Evolutionary conservation across 2,797 vertebrate genomes (phyloP), one percentile per base, ranked within the genome.

Genomic region (Phrynocephalus forsythii): DNA sequence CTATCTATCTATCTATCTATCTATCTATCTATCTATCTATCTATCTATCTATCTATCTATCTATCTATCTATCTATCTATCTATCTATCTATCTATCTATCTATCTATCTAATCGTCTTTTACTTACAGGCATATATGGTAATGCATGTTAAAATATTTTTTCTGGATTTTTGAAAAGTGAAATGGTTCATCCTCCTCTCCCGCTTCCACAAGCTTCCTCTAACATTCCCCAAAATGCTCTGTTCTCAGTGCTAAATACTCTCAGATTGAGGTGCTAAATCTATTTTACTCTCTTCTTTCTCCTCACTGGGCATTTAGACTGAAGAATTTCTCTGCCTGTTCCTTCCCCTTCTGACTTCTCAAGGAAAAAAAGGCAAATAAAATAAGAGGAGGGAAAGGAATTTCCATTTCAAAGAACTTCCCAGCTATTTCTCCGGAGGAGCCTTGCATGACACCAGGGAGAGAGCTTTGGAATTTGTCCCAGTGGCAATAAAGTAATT

Each of bases 401-500:
- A 82, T 67, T 82, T 69, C 38, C 44, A 69, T 44, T 71, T 83
- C 81, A 83, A 83, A 83, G 67, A 48, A 1, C 18, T 50, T n/a
- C 26, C 16, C 2, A 7, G 9, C 16, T 67, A 3, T 68, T 77
- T 50, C 60, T n/a, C 38, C n/a, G 5, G 38, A 44, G 38, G 63
- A 50, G 75, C 52, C 52, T 63, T 66, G 5, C 9, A 28, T 28
- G 33, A 33, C 26, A 67, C 10, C 5, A 6, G 11, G 38, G 69
- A 26, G 24, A 8, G 56, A 44, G 6, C 3, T 16, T 75, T 15
- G 5, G 30, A 84, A 2, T 13, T 44, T 63, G 13, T 60, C 8
- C 0, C 1, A 38, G 6, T 44, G 30, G 26, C 6, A 13, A 30
- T 71, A 71, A 71, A 71, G 9, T 71, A 30, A 71, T 30, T 30